Percentiles rank a stretch among this genome's conserved stretches.
phyloP scores from a whole-genome alignment of 2,797 vertebrate species.

The Enteromius unitaeniatus region DNA sequence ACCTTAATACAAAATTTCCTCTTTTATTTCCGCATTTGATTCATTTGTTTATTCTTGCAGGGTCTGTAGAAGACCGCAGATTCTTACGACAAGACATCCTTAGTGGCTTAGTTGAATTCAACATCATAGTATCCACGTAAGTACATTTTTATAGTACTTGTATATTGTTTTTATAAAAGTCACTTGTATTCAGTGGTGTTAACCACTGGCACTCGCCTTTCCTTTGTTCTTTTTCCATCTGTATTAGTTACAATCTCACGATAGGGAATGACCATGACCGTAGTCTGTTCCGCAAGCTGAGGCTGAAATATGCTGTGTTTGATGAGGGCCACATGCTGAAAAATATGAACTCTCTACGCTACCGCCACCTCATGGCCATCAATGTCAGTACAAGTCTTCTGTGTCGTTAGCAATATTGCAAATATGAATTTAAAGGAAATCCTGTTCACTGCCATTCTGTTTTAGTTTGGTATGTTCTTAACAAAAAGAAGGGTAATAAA shows the following conservation, averaged over 20 bases:
- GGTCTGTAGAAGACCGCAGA: slow-evolving; percentile 90
- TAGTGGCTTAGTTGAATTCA: slow-evolving; percentile 82
- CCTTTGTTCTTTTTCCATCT: not conserved
- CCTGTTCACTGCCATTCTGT: not conserved
- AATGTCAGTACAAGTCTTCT: slow-evolving; percentile 81
- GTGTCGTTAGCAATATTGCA: not conserved
- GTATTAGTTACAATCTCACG: slow-evolving; percentile 88
- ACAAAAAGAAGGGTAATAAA: not conserved
- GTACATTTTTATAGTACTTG: slow-evolving; percentile 59
- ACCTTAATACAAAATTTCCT: not conserved
- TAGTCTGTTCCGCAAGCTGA: slow-evolving; percentile 89
- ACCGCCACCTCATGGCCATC: slow-evolving; percentile 95
- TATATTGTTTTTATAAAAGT: not conserved
- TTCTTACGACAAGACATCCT: slow-evolving; percentile 89
- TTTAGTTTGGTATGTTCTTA: not conserved
- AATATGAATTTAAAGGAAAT: not conserved
- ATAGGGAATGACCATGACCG: slow-evolving; percentile 91
- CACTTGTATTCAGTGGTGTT: not conserved
- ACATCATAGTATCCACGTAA: slow-evolving; percentile 96
- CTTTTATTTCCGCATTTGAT: not conserved
- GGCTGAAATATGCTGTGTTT: slow-evolving; percentile 90
- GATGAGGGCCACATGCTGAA: slow-evolving; percentile 99
- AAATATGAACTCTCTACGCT: slow-evolving; percentile 94
- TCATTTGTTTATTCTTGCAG: slow-evolving; percentile 67
- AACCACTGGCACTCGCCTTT: not conserved